Conservation (phyloP, 2,888 invertebrate species). For the Sialis fuliginosa region DNA sequence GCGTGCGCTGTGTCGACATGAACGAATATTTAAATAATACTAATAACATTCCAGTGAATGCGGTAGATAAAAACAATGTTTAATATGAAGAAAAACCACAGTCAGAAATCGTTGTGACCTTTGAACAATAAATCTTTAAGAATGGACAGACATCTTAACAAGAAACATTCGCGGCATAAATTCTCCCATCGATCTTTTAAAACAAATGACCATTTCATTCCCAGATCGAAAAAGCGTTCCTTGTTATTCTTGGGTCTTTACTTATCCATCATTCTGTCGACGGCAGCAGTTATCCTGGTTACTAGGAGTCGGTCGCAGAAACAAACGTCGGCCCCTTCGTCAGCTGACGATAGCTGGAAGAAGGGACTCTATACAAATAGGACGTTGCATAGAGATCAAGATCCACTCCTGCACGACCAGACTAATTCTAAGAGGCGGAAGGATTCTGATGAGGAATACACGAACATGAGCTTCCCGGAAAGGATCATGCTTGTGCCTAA, state of each 20-base stretch:
- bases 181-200: no score
- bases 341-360: conserved; percentile 4
- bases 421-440: neutral
- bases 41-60: no score
- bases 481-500: neutral
- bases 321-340: neutral
- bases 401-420: conserved; percentile 1
- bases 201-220: neutral
- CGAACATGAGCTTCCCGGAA: neutral
- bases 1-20: no score
- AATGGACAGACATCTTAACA: no score
- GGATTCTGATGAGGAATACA: neutral
- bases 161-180: no score
- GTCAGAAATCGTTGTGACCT: no score
- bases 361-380: conserved; percentile 4
- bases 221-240: neutral
- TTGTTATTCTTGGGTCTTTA: neutral
- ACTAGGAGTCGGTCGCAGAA: neutral
- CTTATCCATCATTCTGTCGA: neutral
- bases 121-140: no score
- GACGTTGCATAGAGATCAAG: conserved; percentile 3
- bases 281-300: neutral
- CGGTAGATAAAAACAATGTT: no score
- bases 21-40: no score
- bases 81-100: no score